Percentiles rank a stretch among this genome's conserved stretches.
Conservation (phyloP, 2,888 invertebrate species). For the Poecilobothrus nobilitatus region DNA sequence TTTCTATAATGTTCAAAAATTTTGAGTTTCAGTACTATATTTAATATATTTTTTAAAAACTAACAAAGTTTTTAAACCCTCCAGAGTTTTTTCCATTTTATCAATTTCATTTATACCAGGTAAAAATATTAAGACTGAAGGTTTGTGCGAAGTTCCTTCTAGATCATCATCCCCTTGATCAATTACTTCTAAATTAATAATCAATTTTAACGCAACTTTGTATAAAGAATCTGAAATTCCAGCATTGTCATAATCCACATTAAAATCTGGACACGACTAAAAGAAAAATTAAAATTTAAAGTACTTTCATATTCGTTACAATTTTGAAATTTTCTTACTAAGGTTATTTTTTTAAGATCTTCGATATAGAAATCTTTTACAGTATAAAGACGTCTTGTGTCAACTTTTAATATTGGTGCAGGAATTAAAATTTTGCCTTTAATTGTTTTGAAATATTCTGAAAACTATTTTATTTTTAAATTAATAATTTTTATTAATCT, state of each 20-base stretch:
- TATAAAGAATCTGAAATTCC: slow-evolving; percentile 53
- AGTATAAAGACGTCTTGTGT: slow-evolving; percentile 47
- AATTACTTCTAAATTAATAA: slow-evolving; percentile 49
- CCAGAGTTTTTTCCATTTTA: slow-evolving; percentile 49
- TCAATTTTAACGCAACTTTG: slow-evolving; percentile 52
- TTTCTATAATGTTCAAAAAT: slow-evolving; percentile 13
- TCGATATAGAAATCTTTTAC: slow-evolving; percentile 58
- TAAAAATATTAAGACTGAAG: slow-evolving; percentile 78
- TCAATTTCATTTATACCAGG: slow-evolving; percentile 84
- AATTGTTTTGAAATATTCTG: slow-evolving; percentile 35
- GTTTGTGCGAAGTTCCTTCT: slow-evolving; percentile 34
- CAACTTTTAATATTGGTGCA: slow-evolving; percentile 52
- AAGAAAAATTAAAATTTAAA: slow-evolving; percentile 9
- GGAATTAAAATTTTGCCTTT: slow-evolving; percentile 28
- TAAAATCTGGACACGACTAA: slow-evolving; percentile 29
- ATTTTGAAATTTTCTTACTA: slow-evolving; percentile 37
- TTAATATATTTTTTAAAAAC: background rate
- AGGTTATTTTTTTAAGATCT: slow-evolving; percentile 44
- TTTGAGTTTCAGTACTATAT: background rate
- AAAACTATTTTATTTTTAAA: slow-evolving; percentile 27
- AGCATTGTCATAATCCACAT: slow-evolving; percentile 48
- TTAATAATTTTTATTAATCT: background rate
- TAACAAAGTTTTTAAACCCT: slow-evolving; percentile 21
- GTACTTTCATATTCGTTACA: too few relatives aligned
- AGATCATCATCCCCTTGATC: slow-evolving; percentile 37